A percentile compares a stretch with the other conserved stretches of the same genome.
Conservation (phyloP, 2,888 invertebrate genomes). For the Muschampia plurimacula region DNA sequence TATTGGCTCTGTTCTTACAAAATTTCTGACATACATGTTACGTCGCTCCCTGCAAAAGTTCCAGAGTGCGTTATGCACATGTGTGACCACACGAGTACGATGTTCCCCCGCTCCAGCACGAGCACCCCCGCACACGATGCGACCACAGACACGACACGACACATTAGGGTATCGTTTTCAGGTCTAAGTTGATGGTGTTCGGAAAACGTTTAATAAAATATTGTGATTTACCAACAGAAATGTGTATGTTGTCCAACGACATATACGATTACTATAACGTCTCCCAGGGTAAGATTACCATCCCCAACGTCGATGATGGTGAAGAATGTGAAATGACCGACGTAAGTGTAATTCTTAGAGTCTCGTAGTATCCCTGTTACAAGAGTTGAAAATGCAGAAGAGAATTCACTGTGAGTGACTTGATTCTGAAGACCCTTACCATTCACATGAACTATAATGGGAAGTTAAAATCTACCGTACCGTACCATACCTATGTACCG, state of each 20-base stretch:
- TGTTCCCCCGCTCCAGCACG: conserved; percentile 64
- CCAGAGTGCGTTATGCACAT: conserved; percentile 74
- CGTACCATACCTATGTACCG: background rate
- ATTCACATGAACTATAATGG: conserved; percentile 37
- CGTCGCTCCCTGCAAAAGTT: conserved; percentile 78
- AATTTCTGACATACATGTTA: conserved; percentile 76
- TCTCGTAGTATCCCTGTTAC: conserved; percentile 42
- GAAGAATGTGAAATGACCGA: conserved; percentile 96
- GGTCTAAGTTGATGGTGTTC: conserved; percentile 37
- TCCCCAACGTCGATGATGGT: conserved; percentile 97
- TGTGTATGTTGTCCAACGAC: conserved; percentile 93
- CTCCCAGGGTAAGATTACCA: conserved; percentile 98
- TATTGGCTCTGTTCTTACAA: conserved; percentile 52
- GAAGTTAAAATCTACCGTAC: conserved; percentile 12
- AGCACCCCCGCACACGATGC: conserved; percentile 67
- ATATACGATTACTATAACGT: conserved; percentile 97
- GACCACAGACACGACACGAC: conserved; percentile 59
- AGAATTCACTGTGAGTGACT: conserved; percentile 25
- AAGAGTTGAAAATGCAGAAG: conserved; percentile 2
- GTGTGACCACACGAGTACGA: conserved; percentile 58
- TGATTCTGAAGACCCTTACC: conserved; percentile 30
- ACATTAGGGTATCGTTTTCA: conserved; percentile 49
- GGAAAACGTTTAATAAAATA: conserved; percentile 50
- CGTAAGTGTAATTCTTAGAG: conserved; percentile 88
- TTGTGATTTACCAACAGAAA: conserved; percentile 87